Conservation (phyloP, 2,888 invertebrate species). For the Onchidella celtica region DNA sequence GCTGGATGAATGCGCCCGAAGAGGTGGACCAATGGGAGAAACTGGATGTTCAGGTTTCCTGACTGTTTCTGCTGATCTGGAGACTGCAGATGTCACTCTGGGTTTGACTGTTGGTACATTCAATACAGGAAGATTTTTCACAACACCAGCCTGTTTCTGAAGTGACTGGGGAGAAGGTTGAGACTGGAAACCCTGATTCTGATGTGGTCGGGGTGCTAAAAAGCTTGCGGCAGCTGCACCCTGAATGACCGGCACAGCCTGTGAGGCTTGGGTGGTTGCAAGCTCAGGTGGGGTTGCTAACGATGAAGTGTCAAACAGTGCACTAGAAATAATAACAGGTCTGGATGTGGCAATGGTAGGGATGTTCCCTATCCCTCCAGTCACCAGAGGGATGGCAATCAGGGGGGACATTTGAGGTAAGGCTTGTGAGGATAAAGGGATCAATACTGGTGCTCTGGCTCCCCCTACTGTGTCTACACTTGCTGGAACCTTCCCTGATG, state of each 20-base stretch:
- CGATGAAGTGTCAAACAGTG: conserved; percentile 32
- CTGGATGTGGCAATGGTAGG: not conserved
- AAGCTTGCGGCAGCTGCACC: conserved; percentile 31
- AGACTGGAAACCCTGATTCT: no score
- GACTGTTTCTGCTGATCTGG: not conserved
- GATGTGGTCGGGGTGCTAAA: conserved; percentile 27
- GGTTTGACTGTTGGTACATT: conserved; percentile 46
- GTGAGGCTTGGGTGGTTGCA: not conserved
- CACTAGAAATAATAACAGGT: conserved; percentile 27
- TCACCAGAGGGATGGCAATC: conserved; percentile 14
- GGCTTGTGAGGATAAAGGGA: not conserved
- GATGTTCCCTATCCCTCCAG: not conserved
- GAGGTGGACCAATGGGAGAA: not conserved
- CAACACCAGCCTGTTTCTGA: not conserved
- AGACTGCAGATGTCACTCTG: not conserved
- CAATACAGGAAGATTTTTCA: conserved; percentile 36
- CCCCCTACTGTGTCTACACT: not conserved
- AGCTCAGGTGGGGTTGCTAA: conserved; percentile 16
- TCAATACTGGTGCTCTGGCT: not conserved
- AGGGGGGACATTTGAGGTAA: not conserved
- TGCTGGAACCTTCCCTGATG: not conserved
- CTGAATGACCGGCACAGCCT: not conserved
- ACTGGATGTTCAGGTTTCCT: not conserved
- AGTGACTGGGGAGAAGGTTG: not conserved
- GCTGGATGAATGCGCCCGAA: not conserved